Evolutionary conservation across 2,797 vertebrate species (phyloP).

Genomic region (Spinus olivaceus): DNA sequence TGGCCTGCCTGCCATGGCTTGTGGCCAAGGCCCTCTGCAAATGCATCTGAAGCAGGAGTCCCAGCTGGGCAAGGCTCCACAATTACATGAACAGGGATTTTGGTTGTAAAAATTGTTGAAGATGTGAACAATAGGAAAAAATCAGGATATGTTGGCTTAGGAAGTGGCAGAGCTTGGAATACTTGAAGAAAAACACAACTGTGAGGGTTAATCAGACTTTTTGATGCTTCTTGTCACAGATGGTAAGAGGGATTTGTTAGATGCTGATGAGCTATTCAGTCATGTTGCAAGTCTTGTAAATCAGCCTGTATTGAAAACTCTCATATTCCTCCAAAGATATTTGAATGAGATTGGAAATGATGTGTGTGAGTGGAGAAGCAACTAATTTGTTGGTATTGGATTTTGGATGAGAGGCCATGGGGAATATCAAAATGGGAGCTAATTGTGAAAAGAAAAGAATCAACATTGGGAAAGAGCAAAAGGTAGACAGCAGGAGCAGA

Average conservation of each 20-base stretch:
- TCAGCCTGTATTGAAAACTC: slow-evolving; percentile 35
- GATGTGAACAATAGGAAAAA: neutral
- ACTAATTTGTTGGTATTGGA: neutral
- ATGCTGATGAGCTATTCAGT: slow-evolving; percentile 53
- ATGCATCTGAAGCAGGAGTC: neutral
- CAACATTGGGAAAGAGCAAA: neutral
- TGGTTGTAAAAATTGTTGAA: neutral
- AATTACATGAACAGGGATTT: neutral
- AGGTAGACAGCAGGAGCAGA: neutral
- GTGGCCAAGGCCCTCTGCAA: neutral
- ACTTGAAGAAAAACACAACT: neutral
- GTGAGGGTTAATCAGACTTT: slow-evolving; percentile 18
- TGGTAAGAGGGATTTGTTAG: slow-evolving; percentile 9
- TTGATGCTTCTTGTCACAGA: slow-evolving; percentile 8
- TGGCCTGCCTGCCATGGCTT: neutral
- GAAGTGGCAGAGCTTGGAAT: neutral
- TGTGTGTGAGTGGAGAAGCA: neutral
- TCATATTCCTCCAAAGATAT: neutral
- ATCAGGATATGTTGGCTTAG: neutral
- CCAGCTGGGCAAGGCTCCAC: neutral
- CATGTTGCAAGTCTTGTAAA: slow-evolving; percentile 31
- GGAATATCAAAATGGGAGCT: neutral
- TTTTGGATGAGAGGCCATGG: neutral
- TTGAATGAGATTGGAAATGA: slow-evolving; percentile 4
- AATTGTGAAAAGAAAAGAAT: neutral